Evolutionary conservation across 2,113 vertebrate species (phyloP).

Genomic region (Gorsachius goisagi): DNA sequence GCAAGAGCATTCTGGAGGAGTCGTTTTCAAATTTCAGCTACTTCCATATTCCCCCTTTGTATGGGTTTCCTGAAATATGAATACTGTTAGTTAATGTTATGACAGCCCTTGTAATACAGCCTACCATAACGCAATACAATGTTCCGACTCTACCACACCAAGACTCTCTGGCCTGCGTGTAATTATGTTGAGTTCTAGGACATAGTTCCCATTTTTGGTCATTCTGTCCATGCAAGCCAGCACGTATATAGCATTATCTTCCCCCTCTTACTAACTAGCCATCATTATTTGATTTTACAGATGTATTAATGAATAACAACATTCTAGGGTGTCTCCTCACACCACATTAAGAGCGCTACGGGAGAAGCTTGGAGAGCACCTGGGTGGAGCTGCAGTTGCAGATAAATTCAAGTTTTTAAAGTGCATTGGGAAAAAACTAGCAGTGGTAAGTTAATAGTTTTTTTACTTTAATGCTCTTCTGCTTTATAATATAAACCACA

Average conservation of each 20-base stretch:
- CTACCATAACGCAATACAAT: not conserved
- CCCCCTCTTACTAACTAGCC: constrained; percentile 8
- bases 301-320: constrained; percentile 58
- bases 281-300: constrained; percentile 44
- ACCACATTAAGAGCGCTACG: constrained; percentile 81
- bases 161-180: not conserved
- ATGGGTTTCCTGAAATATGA: not conserved
- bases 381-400: constrained; percentile 73
- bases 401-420: constrained; percentile 90
- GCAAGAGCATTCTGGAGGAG: not conserved
- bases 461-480: not conserved
- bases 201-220: not conserved
- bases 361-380: constrained; percentile 76
- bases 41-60: not conserved
- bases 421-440: constrained; percentile 89
- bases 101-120: not conserved
- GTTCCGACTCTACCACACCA: not conserved
- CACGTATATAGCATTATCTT: not conserved
- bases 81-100: not conserved
- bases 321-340: constrained; percentile 85
- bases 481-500: not conserved
- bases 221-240: not conserved
- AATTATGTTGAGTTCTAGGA: not conserved
- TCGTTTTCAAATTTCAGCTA: not conserved
- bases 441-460: constrained; percentile 79